Conservation (phyloP, 2,113 vertebrate species). For the Oxygymnocypris stewartii region DNA sequence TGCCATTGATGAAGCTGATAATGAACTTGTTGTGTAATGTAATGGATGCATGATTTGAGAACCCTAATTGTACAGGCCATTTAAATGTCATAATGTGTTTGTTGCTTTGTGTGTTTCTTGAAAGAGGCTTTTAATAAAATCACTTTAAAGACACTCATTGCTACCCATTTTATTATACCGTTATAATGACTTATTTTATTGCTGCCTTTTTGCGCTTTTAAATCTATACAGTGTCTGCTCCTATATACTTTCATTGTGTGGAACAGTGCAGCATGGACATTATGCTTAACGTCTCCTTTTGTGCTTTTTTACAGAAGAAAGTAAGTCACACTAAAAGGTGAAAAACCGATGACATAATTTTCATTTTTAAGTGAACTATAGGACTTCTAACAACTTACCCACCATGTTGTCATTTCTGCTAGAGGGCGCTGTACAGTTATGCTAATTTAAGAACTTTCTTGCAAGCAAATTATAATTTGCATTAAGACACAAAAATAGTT, state of each 20-base stretch:
- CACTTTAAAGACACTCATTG: conserved; percentile 52
- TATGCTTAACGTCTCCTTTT: background rate
- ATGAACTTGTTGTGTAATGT: conserved; percentile 68
- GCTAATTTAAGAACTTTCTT: background rate
- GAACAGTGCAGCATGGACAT: no score
- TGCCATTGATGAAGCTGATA: conserved; percentile 62
- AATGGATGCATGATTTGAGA: conserved; percentile 77
- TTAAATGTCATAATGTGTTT: conserved; percentile 71
- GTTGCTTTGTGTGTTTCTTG: conserved; percentile 74
- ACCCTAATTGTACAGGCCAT: conserved; percentile 75
- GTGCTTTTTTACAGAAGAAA: no score
- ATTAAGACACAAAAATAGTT: background rate
- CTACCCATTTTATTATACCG: background rate
- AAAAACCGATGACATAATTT: background rate
- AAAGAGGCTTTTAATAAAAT: conserved; percentile 77
- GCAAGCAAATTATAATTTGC: background rate
- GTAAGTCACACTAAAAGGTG: no score
- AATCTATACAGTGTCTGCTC: no score
- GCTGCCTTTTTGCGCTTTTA: no score
- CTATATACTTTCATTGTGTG: no score
- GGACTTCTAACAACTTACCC: background rate
- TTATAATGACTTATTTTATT: background rate
- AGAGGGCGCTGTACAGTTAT: background rate
- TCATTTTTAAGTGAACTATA: background rate
- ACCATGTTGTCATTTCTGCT: background rate